Evolutionary conservation across 1,140 invertebrate species (phyloP).

Genomic region (Pachyrhynchus sulphureomaculatus): DNA sequence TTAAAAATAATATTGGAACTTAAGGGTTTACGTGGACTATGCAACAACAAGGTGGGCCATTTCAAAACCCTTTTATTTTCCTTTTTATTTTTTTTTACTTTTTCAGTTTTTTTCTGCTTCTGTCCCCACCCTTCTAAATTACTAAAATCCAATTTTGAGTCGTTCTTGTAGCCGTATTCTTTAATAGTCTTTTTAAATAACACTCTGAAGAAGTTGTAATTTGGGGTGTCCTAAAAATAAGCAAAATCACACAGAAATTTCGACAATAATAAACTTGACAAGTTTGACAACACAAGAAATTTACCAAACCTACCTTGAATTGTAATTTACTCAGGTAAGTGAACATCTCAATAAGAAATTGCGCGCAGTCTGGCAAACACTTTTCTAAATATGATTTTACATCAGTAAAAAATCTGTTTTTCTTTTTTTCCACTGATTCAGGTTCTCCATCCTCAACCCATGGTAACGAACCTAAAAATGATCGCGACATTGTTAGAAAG

Average conservation of each 20-base stretch:
- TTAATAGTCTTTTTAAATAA: constrained; percentile 60
- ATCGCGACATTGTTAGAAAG: background rate
- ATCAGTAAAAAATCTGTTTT: constrained; percentile 66
- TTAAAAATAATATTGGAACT: constrained; percentile 35
- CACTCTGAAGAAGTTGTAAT: constrained; percentile 62
- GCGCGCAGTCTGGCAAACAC: constrained; percentile 61
- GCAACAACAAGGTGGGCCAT: constrained; percentile 18
- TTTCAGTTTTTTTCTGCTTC: constrained; percentile 50
- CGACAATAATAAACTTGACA: background rate
- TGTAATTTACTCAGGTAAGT: constrained; percentile 59
- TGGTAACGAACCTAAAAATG: constrained; percentile 62
- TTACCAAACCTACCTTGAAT: constrained; percentile 51
- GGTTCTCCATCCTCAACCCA: constrained; percentile 79
- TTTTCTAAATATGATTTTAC: constrained; percentile 58
- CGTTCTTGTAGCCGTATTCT: constrained; percentile 56
- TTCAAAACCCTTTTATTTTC: constrained; percentile 50
- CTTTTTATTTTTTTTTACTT: constrained; percentile 33
- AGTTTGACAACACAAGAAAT: background rate
- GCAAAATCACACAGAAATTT: background rate
- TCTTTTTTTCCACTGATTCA: constrained; percentile 75
- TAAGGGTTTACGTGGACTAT: constrained; percentile 24
- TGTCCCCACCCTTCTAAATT: constrained; percentile 53
- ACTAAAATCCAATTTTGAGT: constrained; percentile 56
- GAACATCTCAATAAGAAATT: constrained; percentile 63
- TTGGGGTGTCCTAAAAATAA: constrained; percentile 57